Base-by-base conservation (phyloP, 2,888 invertebrate genomes). In the Anticlea derivata region DNA sequence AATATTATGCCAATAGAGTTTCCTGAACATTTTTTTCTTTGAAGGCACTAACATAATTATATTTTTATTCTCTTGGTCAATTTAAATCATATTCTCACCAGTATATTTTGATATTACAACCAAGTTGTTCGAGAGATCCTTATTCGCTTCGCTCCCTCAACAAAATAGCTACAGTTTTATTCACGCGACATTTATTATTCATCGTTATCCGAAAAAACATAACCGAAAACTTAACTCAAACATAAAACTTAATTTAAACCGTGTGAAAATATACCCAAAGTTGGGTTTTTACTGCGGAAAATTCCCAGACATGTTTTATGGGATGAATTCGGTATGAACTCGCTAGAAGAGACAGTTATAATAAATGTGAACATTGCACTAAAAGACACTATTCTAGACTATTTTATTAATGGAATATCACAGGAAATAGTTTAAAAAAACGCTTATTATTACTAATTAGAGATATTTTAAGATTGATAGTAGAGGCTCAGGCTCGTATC, bases 201-300 rank as follows among this genome's bases (percentile, higher is more conserved):
- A 27, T 37, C 7, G 12, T 23, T 37, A 37, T 33, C 5, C 13
- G 13, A 38, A 40, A 8, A 12, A 30, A 30, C 23, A 41, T 23
- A 38, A 29, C 29, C 40, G 7, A n/a, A 44, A 44, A 44, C 33
- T 44, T 33, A 44, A 34, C 26, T 24, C 17, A 12, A 13, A 43
- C 43, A 44, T 44, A 41, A 31, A 41, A 41, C 41, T 31, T 41
- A 41, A 44, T 44, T 26, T 44, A 3, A 34, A 44, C 33, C 34
- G 34, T 34, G 34, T 10, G 26, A 44, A 43, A 24, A 34, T 44
- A 12, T 20, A 44, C 26, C 7, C 11, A 24, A 13, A 41, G 23
- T 31, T n/a, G 17, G 17, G 11, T 34, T 44, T 44, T 44, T 27
- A 34, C 43, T 43, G 26, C 43, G 34, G 17, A 44, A 43, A 26